Base-by-base conservation (phyloP, 2,797 vertebrate species). In the Trematomus bernacchii region DNA sequence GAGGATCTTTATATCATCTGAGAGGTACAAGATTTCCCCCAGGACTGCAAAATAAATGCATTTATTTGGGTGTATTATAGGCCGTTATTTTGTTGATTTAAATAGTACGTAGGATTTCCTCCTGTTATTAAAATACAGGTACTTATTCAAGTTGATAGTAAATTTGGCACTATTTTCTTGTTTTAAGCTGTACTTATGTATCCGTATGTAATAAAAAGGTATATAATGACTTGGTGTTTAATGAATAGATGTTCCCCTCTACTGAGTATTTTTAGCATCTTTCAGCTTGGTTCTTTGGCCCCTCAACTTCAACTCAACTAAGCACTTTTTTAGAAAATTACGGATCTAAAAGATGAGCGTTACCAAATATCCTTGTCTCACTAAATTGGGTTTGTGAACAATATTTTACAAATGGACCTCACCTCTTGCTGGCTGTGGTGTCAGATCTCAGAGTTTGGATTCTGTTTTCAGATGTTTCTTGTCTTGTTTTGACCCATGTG, bases 381-480 rank as follows among this genome's bases (percentile, higher is more conserved):
- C 44, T 40, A 23, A 57, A 58, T 15, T 62, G 23, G 15, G 3
- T 46, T 69, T 61, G 13, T 12, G 1, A n/a, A 19, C 51, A 48
- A 18, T 16, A 30, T 33, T 37, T 10, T 19, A 47, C 33, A 1
- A 18, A 46, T 50, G 18, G 1, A 23, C 7, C 18, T 69, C 19
- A 27, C 60, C 60, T 67, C 23, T 19, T n/a, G 12, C 47, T 64
- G 72, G 80, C 62, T 65, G 84, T 87, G 81, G 61, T 83, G 46
- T 90, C 88, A 84, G 3, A 73, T 83, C 77, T 71, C 62, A 52
- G 84, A 90, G 89, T 88, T 83, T 87, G 83, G 61, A 65, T 91
- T 66, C 30, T 68, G 79, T 70, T 91, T 87, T 88, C 37, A 81
- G 60, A 84, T 77, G 76, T 89, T 77, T 90, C 77, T 60, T 84